Conservation (phyloP, 2,888 invertebrate genomes). For the Pammene aurita region DNA sequence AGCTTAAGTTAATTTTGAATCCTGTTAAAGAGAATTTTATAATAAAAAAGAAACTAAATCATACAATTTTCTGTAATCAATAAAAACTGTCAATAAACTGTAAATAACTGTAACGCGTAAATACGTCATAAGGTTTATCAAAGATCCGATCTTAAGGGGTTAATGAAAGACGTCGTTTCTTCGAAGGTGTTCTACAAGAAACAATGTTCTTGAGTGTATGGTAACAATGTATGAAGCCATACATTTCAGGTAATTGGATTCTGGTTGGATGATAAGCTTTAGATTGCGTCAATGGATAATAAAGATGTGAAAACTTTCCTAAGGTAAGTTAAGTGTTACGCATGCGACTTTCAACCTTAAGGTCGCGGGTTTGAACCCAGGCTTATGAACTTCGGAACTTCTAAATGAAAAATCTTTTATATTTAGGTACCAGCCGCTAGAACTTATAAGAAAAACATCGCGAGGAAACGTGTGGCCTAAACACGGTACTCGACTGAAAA, state of each 20-base stretch:
- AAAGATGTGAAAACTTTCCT: too few relatives aligned
- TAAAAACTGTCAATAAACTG: background rate
- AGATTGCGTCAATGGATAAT: background rate
- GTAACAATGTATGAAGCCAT: slow-evolving; percentile 17
- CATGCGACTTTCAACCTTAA: too few relatives aligned
- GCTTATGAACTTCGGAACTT: too few relatives aligned
- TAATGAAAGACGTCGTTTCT: slow-evolving; percentile 43
- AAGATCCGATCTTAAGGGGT: slow-evolving; percentile 46
- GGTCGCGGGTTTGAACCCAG: too few relatives aligned
- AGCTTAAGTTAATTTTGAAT: too few relatives aligned
- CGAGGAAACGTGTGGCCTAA: too few relatives aligned
- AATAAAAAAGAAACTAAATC: background rate
- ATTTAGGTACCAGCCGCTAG: too few relatives aligned
- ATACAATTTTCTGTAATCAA: background rate
- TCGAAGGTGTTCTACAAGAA: slow-evolving; percentile 17
- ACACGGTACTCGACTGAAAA: too few relatives aligned
- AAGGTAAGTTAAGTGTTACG: too few relatives aligned
- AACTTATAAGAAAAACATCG: too few relatives aligned
- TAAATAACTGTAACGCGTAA: background rate
- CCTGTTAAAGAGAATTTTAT: too few relatives aligned
- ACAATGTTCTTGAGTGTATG: background rate
- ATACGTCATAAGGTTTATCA: slow-evolving; percentile 45
- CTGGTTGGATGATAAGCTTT: background rate
- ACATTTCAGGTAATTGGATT: slow-evolving; percentile 24
- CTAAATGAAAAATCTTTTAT: too few relatives aligned